Percentiles rank a stretch among this genome's conserved stretches.
These are phyloP conservation scores for Thalpophila matura DNA, from an alignment of 2,888 invertebrate genomes.

Conservation along the genomic window DNA sequence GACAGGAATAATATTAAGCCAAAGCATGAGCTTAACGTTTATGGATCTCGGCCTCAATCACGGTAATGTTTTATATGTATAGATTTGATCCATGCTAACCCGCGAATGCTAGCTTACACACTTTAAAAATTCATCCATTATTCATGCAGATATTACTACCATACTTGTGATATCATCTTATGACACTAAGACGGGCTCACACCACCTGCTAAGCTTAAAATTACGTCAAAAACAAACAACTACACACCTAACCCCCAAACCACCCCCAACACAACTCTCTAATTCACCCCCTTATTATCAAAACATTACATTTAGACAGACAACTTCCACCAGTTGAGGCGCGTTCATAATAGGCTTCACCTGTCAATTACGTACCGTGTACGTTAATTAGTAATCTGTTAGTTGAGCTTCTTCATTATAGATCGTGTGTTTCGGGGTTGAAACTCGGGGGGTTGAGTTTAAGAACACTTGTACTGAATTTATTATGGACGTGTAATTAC, in stretches of 20 bases:
- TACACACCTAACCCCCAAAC: background rate
- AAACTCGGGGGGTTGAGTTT: background rate
- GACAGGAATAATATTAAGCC: no score
- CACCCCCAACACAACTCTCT: background rate
- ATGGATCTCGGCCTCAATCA: no score
- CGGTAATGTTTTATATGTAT: no score
- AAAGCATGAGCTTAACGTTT: no score
- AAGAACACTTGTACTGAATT: conserved; percentile 21
- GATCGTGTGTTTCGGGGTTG: conserved; percentile 24
- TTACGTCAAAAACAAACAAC: conserved; percentile 40
- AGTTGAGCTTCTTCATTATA: conserved; percentile 46
- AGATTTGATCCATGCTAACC: no score
- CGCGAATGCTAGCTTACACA: no score
- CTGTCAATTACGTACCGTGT: conserved; percentile 54
- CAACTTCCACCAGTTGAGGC: conserved; percentile 30
- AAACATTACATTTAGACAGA: conserved; percentile 46
- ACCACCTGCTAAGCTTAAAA: background rate
- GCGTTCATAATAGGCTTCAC: conserved; percentile 47
- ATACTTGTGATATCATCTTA: no score
- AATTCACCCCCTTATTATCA: conserved; percentile 20
- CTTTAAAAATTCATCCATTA: no score
- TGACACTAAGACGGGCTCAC: background rate
- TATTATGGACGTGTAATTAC: conserved; percentile 26
- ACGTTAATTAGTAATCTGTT: conserved; percentile 57
- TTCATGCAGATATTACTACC: no score